phyloP scores from a whole-genome alignment of 2,113 vertebrate genomes.

The Ellobius talpinus region DNA sequence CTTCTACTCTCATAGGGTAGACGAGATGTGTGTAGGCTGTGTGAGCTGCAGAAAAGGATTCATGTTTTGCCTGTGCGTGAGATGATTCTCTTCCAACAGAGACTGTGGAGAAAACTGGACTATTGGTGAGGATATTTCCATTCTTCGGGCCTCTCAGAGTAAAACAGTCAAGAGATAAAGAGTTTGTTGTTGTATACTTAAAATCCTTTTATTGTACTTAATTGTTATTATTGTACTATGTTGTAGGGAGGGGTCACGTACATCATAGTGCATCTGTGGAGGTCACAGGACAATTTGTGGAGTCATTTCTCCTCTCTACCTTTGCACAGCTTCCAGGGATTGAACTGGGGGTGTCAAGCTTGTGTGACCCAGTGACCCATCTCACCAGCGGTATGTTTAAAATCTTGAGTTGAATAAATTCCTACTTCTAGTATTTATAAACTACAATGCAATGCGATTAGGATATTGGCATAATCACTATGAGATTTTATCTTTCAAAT shows the following conservation, averaged over 20 bases:
- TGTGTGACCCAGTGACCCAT: neutral
- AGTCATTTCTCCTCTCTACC: neutral
- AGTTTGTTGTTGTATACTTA: neutral
- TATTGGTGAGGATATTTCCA: neutral
- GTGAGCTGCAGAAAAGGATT: neutral
- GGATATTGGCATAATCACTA: neutral
- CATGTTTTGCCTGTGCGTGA: neutral
- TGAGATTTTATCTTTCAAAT: neutral
- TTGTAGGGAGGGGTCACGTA: neutral
- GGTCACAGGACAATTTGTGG: neutral
- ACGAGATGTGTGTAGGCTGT: neutral
- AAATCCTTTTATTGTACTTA: neutral
- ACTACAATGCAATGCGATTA: neutral
- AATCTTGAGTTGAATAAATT: neutral
- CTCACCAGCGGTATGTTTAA: neutral
- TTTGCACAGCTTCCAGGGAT: neutral
- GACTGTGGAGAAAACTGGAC: neutral
- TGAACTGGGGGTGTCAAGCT: neutral
- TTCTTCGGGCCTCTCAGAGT: conserved; percentile 5
- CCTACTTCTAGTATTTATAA: conserved; percentile 6
- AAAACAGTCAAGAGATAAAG: neutral
- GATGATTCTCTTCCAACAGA: neutral
- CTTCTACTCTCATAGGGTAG: neutral
- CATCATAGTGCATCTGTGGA: neutral
- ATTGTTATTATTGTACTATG: neutral